Percentiles rank a stretch among this genome's conserved stretches.
Conservation (phyloP, 1,140 invertebrate species). For the Branchinecta lindahli region DNA sequence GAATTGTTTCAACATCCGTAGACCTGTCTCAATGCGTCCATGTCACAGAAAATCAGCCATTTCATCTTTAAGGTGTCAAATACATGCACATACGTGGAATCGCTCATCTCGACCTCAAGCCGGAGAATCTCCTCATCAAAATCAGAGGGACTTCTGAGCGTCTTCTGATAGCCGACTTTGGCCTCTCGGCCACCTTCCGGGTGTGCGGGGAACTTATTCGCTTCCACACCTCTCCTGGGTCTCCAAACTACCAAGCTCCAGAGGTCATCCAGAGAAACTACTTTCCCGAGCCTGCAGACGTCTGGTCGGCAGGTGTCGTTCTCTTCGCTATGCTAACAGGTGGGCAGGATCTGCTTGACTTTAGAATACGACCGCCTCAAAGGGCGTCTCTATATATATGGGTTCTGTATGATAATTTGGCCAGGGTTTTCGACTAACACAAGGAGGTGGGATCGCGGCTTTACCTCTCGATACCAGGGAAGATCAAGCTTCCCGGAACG, state of each 20-base stretch:
- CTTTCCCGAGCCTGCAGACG: constrained; percentile 77
- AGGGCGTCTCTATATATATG: too few species aligned
- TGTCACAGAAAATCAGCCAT: too few species aligned
- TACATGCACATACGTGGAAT: constrained; percentile 30
- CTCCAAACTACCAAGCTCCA: constrained; percentile 84
- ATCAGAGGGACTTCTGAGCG: constrained; percentile 54
- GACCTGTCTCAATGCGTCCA: too few species aligned
- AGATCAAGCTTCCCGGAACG: too few species aligned
- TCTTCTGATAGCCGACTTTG: constrained; percentile 93
- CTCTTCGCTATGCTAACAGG: constrained; percentile 81
- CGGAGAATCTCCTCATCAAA: constrained; percentile 74
- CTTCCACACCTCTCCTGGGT: constrained; percentile 40
- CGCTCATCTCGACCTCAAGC: constrained; percentile 82
- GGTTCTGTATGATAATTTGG: too few species aligned
- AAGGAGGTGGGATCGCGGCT: too few species aligned
- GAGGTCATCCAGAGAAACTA: constrained; percentile 67
- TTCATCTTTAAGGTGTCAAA: too few species aligned
- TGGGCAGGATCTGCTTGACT: constrained; percentile 33
- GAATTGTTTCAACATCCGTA: constrained; percentile 33
- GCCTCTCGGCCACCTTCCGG: constrained; percentile 69
- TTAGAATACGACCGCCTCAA: too few species aligned
- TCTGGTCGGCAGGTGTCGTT: constrained; percentile 92
- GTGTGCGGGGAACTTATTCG: constrained; percentile 23
- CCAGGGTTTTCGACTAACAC: too few species aligned
- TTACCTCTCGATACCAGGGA: too few species aligned